These are phyloP conservation scores for Corythornis cristatus DNA, from an alignment of 2,113 vertebrate genomes.

Conservation along the genomic window DNA sequence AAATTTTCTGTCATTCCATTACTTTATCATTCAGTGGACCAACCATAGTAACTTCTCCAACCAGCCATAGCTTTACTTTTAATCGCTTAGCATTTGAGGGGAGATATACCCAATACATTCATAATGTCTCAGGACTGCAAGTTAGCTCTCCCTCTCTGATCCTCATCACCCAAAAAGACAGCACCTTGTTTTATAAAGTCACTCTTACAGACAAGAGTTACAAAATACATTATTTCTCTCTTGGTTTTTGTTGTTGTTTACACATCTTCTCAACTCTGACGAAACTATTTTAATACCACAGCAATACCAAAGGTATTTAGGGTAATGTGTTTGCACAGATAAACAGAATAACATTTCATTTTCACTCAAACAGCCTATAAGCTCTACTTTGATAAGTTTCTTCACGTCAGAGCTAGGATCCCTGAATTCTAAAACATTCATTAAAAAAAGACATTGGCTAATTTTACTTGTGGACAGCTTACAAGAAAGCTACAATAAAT, in stretches of 20 bases:
- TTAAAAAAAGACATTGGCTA: neutral
- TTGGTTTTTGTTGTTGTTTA: neutral
- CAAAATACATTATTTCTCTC: neutral
- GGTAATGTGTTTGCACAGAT: neutral
- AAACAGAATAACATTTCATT: neutral
- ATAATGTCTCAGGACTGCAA: neutral
- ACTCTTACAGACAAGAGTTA: neutral
- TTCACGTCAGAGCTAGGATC: neutral
- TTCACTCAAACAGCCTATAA: neutral
- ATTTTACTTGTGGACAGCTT: conserved; percentile 2
- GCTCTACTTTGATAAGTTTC: neutral
- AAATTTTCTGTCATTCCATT: neutral
- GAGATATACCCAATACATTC: neutral
- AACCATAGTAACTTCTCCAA: neutral
- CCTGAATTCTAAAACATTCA: neutral
- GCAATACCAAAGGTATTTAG: neutral
- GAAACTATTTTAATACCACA: neutral
- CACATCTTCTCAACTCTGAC: neutral
- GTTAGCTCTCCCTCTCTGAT: neutral
- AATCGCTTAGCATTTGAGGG: neutral
- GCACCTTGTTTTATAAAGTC: neutral
- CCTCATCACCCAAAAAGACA: neutral
- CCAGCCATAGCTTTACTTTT: neutral
- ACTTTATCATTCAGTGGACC: neutral
- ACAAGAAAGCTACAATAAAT: neutral